phyloP scores from a whole-genome alignment of 2,113 vertebrate species.

The Dasypus novemcinctus region DNA sequence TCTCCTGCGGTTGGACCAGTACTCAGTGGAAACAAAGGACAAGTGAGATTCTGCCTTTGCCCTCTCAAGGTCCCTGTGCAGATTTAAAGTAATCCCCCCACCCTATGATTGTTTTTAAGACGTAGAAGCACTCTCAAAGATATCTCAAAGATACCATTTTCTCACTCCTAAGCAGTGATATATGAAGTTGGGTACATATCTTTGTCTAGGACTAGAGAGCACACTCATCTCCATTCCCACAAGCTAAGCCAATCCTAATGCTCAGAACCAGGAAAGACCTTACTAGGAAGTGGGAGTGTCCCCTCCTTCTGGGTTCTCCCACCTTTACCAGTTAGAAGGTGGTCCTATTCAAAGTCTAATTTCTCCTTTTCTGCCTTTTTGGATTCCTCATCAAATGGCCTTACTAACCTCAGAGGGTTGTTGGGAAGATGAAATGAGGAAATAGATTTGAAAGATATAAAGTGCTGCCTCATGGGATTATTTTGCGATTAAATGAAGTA shows the following conservation, averaged over 20 bases:
- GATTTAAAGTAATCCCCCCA: neutral
- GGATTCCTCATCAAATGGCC: neutral
- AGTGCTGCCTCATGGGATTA: neutral
- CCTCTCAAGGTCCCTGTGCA: neutral
- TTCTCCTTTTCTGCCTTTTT: neutral
- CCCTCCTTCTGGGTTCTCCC: neutral
- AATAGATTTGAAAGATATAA: neutral
- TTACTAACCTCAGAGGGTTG: neutral
- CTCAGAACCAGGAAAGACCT: neutral
- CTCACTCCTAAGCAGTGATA: neutral
- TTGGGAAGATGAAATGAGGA: slow-evolving; percentile 9
- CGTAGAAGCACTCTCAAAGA: slow-evolving; percentile 12
- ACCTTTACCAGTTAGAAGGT: neutral
- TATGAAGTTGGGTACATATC: neutral
- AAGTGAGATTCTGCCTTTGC: neutral
- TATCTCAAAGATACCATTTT: neutral
- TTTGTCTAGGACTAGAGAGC: neutral
- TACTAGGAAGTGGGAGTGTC: neutral
- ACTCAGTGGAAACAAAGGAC: slow-evolving; percentile 40
- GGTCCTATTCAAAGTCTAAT: neutral
- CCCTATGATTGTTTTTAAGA: neutral
- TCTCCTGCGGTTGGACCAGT: slow-evolving; percentile 20
- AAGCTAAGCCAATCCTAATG: neutral
- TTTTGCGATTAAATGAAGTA: slow-evolving; percentile 47
- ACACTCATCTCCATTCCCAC: neutral